These are phyloP conservation scores for Fringilla coelebs DNA, from an alignment of 2,797 vertebrate genomes.

Conservation along the genomic window DNA sequence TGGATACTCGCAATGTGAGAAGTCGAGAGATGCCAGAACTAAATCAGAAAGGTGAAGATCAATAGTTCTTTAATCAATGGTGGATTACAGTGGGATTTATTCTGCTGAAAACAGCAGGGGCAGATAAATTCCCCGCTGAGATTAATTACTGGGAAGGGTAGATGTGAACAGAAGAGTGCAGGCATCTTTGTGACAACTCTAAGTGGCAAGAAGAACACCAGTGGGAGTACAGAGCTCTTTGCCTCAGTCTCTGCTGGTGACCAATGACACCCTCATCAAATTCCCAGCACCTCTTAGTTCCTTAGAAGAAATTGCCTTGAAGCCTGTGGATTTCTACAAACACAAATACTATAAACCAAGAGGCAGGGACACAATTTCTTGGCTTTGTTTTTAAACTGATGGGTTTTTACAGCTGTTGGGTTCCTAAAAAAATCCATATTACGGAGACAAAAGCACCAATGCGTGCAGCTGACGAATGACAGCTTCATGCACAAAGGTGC, in stretches of 20 bases:
- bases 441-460: not conserved
- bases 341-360: not conserved
- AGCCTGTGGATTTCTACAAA: not conserved
- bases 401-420: not conserved
- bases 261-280: constrained; percentile 25
- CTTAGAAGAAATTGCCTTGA: not conserved
- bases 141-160: constrained; percentile 35
- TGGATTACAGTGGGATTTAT: constrained; percentile 49
- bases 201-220: constrained; percentile 21
- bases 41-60: constrained; percentile 58
- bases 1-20: constrained; percentile 14
- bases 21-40: constrained; percentile 16
- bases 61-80: constrained; percentile 67
- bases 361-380: not conserved
- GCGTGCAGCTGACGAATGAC: not conserved
- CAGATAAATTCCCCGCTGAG: constrained; percentile 40
- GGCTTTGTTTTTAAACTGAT: not conserved
- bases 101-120: constrained; percentile 32
- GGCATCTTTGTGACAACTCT: constrained; percentile 42
- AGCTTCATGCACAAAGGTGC: not conserved
- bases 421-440: not conserved
- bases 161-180: constrained; percentile 4
- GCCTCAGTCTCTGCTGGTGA: constrained; percentile 12
- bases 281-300: not conserved
- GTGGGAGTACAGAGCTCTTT: not conserved